These are phyloP conservation scores for Ctenomys sociabilis DNA, from an alignment of 2,113 vertebrate species.

Conservation along the genomic window DNA sequence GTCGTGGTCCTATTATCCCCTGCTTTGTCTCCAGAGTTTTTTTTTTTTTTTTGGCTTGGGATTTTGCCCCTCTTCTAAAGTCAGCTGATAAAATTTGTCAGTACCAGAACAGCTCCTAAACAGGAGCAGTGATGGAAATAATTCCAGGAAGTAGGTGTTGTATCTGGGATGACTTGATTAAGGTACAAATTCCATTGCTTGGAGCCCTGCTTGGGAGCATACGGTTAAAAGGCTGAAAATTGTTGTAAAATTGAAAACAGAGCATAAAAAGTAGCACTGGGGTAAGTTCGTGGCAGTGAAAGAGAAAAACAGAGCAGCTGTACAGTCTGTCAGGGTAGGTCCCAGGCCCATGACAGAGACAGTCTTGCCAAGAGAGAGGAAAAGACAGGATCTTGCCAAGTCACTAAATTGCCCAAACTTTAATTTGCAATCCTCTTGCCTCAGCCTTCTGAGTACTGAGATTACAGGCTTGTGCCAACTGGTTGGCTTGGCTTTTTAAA, in stretches of 20 bases:
- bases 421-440: not conserved
- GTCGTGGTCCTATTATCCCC: too few species aligned
- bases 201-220: not conserved
- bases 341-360: fast-evolving
- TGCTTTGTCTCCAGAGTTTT: not conserved
- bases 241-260: not conserved
- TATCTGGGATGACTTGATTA: not conserved
- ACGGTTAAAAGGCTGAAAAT: not conserved
- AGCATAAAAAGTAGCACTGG: not conserved
- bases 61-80: not conserved
- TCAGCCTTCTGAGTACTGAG: not conserved
- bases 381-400: not conserved
- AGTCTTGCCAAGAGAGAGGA: too few species aligned
- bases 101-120: not conserved
- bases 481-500: conserved; percentile 14
- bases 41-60: not conserved
- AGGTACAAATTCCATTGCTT: not conserved
- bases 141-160: not conserved
- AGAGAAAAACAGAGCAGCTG: not conserved
- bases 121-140: not conserved
- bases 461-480: not conserved
- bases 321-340: not conserved
- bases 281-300: not conserved
- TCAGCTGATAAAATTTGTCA: not conserved
- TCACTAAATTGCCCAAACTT: not conserved